These are phyloP conservation scores for Sebastes fasciatus DNA, from an alignment of 2,113 vertebrate genomes.

Conservation along the genomic window DNA sequence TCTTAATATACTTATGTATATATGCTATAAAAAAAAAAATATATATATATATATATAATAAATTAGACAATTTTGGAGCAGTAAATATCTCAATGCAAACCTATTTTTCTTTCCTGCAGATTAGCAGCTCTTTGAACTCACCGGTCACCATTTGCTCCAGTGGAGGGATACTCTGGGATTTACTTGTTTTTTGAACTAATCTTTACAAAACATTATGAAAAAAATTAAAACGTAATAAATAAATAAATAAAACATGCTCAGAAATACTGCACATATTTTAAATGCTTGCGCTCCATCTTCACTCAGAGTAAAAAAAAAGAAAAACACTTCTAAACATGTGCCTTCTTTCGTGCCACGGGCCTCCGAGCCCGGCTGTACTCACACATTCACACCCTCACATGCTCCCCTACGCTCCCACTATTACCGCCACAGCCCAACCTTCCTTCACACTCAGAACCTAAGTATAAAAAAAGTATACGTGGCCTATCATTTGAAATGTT, in stretches of 20 bases:
- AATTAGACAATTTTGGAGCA: no score
- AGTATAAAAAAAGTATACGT: not conserved
- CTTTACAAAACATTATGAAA: not conserved
- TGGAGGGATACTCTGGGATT: not conserved
- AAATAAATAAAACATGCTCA: not conserved
- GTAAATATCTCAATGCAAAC: not conserved
- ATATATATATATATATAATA: no score
- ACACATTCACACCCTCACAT: not conserved
- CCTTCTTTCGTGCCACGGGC: not conserved
- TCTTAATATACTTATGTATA: no score
- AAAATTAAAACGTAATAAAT: not conserved
- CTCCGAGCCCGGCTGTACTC: not conserved
- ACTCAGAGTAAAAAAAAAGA: no score
- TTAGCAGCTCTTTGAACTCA: not conserved
- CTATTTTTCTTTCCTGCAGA: not conserved
- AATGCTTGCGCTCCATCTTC: not conserved
- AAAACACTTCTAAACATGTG: not conserved
- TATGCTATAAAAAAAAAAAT: no score
- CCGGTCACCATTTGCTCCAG: not conserved
- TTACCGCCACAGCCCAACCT: no score
- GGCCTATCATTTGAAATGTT: constrained; percentile 4
- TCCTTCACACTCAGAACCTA: not conserved
- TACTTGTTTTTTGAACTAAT: no score
- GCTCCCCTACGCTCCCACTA: not conserved
- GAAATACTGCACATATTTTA: not conserved